Evolutionary conservation across 1,140 invertebrate genomes (phyloP).

Genomic region (Brachionus plicatilis): DNA sequence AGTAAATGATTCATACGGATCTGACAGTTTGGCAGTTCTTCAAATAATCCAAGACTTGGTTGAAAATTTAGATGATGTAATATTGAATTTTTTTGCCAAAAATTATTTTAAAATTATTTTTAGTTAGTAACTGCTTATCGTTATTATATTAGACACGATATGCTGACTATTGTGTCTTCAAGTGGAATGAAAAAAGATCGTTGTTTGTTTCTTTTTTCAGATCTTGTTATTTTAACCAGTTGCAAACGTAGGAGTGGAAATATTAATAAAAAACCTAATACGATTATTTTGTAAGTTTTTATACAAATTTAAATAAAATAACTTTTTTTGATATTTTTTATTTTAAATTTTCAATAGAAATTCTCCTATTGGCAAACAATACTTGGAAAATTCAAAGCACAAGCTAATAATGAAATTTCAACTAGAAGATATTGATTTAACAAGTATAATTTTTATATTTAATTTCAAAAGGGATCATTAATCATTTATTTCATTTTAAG

Average conservation of each 20-base stretch:
- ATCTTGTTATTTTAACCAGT: conserved; percentile 83
- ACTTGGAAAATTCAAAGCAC: conserved; percentile 30
- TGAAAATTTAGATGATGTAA: conserved; percentile 46
- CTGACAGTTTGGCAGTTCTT: not conserved
- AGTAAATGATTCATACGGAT: not conserved
- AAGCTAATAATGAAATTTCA: conserved; percentile 41
- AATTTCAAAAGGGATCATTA: not conserved
- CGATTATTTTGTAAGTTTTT: conserved; percentile 7
- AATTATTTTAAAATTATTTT: conserved; percentile 39
- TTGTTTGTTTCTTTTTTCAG: conserved; percentile 86
- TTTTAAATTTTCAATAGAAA: not conserved
- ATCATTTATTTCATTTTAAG: not conserved
- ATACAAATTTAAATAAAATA: not conserved
- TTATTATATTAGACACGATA: conserved; percentile 73
- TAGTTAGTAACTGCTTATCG: conserved; percentile 58
- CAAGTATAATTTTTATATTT: conserved; percentile 65
- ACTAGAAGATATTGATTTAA: conserved; percentile 77
- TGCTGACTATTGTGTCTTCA: conserved; percentile 63
- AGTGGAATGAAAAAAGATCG: conserved; percentile 71
- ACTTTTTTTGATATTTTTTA: conserved; percentile 10
- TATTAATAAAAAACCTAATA: conserved; percentile 63
- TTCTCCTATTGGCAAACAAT: conserved; percentile 38
- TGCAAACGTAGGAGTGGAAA: conserved; percentile 79
- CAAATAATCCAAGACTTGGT: conserved; percentile 44
- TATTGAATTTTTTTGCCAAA: not conserved